A percentile compares a stretch with the other conserved stretches of the same genome.
Evolutionary conservation across 2,113 vertebrate genomes (phyloP).

Genomic region (Peromyscus polionotus): DNA sequence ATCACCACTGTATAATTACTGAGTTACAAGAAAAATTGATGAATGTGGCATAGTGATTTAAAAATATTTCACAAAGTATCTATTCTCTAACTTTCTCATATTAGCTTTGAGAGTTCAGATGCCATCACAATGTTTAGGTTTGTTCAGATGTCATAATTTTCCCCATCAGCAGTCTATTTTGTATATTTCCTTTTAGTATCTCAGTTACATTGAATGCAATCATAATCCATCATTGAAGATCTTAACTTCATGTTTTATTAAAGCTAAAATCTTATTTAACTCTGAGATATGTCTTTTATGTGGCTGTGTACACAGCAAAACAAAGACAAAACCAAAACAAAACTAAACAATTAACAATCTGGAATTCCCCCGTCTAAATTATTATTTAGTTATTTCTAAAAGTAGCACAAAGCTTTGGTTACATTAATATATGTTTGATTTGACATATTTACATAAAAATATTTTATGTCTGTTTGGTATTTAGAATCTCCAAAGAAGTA

Average conservation of each 20-base stretch:
- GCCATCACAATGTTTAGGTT: background rate
- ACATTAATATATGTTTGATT: background rate
- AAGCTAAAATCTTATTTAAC: background rate
- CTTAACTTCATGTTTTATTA: background rate
- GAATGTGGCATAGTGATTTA: background rate
- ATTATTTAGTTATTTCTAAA: background rate
- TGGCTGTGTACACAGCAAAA: background rate
- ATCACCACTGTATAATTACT: background rate
- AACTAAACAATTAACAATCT: background rate
- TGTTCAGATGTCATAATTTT: background rate
- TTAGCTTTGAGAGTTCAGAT: background rate
- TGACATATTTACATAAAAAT: background rate
- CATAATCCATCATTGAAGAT: background rate
- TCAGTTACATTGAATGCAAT: background rate
- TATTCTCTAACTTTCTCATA: background rate
- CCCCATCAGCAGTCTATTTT: background rate
- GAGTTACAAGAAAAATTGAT: background rate
- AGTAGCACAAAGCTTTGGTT: background rate
- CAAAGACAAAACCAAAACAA: background rate
- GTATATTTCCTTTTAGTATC: background rate
- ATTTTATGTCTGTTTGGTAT: background rate
- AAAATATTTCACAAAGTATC: background rate
- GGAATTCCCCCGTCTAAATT: background rate
- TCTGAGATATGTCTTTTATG: background rate
- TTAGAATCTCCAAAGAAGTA: background rate